Conservation (phyloP, 2,888 invertebrate genomes). For the Sphinx pinastri region DNA sequence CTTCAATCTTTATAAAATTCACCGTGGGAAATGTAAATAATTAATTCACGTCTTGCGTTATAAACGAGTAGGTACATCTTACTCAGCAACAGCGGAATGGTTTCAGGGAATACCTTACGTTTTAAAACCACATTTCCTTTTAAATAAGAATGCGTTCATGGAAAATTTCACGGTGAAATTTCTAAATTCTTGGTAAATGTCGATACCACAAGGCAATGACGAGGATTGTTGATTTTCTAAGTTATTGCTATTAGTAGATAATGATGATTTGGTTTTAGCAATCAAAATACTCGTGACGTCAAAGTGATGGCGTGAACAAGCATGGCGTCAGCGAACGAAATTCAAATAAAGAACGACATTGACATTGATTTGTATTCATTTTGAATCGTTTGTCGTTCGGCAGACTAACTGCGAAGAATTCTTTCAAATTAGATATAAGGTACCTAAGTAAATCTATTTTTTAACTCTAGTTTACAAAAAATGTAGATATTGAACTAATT, state of each 20-base stretch:
- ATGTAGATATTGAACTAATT: no score
- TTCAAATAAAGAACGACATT: no score
- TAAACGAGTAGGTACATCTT: slow-evolving; percentile 34
- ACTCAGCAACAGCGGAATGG: slow-evolving; percentile 28
- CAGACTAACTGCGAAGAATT: no score
- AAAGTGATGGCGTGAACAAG: no score
- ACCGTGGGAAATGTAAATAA: slow-evolving; percentile 35
- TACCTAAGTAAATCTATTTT: background rate
- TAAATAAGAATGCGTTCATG: slow-evolving; percentile 17
- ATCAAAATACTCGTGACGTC: no score
- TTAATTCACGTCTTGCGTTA: slow-evolving; percentile 39
- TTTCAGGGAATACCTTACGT: slow-evolving; percentile 30
- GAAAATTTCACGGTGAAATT: slow-evolving; percentile 6
- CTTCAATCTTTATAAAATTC: slow-evolving; percentile 20
- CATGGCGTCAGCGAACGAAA: no score
- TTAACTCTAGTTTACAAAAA: background rate
- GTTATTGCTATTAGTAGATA: no score
- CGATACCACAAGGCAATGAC: no score
- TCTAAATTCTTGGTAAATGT: background rate
- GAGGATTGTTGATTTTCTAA: no score
- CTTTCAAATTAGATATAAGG: background rate
- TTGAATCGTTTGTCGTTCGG: no score
- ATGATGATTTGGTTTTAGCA: no score
- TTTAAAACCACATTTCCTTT: slow-evolving; percentile 30
- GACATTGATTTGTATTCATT: no score